Conservation (phyloP, 2,113 vertebrate species). For the Steatornis caripensis region DNA sequence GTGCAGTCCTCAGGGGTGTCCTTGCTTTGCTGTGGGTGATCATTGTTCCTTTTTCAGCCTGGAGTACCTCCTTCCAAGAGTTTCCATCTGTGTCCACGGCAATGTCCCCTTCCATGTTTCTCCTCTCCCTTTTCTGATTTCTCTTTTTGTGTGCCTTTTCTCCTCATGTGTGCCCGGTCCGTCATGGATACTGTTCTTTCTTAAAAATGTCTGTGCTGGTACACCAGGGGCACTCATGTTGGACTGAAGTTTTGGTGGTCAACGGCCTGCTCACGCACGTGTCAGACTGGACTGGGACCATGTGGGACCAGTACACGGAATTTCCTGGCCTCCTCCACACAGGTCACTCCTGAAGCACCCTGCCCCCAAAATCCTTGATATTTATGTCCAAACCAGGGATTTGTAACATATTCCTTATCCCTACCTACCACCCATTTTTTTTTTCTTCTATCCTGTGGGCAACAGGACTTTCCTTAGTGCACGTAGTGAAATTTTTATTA, state of each 20-base stretch:
- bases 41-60: not conserved
- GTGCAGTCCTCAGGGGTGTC: not conserved
- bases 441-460: not conserved
- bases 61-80: not conserved
- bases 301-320: not conserved
- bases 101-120: not conserved
- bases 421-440: accelerated
- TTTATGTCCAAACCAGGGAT: not conserved
- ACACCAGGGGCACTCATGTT: accelerated
- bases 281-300: not conserved
- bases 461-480: not conserved
- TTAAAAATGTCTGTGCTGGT: not conserved
- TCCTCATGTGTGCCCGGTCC: not conserved
- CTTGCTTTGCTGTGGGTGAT: not conserved
- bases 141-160: not conserved
- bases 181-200: not conserved
- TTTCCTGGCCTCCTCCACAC: not conserved
- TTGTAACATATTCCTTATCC: not conserved
- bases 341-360: not conserved
- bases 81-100: not conserved
- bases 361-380: accelerated
- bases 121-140: not conserved
- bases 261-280: not conserved
- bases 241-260: not conserved
- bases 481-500: not conserved